Conservation (phyloP, 2,113 vertebrate species). For the Rynchops niger region DNA sequence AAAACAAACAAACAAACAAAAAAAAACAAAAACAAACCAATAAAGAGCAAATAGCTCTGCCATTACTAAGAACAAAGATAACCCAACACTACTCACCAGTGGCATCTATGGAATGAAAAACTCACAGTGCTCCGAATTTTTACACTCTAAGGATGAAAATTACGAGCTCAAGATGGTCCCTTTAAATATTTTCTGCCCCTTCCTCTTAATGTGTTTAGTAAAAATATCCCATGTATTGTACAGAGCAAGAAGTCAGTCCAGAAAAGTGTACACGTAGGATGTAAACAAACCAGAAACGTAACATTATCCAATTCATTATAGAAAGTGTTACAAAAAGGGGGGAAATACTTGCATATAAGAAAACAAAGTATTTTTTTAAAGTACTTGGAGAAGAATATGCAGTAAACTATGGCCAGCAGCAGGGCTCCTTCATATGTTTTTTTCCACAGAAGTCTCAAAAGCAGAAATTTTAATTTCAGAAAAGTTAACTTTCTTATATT, state of each 20-base stretch:
- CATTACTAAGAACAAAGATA: neutral
- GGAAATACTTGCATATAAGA: neutral
- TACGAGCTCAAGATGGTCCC: neutral
- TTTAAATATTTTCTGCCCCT: neutral
- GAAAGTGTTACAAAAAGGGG: fast-evolving
- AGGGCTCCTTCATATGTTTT: neutral
- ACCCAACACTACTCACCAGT: neutral
- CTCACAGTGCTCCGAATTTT: neutral
- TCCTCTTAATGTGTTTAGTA: neutral
- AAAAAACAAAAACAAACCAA: neutral
- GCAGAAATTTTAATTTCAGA: neutral
- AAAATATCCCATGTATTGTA: neutral
- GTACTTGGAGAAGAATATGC: neutral
- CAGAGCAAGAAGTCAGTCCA: neutral
- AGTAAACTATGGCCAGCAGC: neutral
- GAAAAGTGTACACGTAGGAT: neutral
- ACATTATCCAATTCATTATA: neutral
- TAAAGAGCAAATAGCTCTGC: neutral
- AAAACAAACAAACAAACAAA: too few relatives aligned
- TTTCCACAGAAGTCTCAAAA: neutral
- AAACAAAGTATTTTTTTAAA: neutral
- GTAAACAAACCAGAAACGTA: neutral
- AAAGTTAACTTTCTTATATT: neutral
- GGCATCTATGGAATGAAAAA: fast-evolving
- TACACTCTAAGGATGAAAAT: neutral